A percentile compares a stretch with the other conserved stretches of the same genome.
These are phyloP conservation scores for Apostichopus californicus DNA, from an alignment of 35 echinoderm and acorn worm species.

Conservation along the genomic window DNA sequence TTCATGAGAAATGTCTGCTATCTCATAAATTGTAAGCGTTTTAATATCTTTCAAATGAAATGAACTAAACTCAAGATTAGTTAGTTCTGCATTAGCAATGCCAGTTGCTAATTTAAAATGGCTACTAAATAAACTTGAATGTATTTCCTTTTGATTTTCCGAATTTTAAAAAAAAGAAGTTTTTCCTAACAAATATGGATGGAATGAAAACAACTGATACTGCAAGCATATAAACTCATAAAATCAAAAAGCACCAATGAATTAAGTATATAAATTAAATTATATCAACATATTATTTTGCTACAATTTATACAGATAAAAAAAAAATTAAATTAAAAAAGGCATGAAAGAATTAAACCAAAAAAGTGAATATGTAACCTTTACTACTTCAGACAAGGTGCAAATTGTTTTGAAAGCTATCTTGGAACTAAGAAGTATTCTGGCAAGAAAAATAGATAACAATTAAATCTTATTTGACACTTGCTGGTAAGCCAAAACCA, in stretches of 20 bases:
- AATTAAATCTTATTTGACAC: neutral
- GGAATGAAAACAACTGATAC: too few relatives aligned
- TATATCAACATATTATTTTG: neutral
- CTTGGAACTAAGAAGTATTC: neutral
- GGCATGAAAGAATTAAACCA: neutral
- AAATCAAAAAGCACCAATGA: neutral
- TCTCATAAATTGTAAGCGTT: too few relatives aligned
- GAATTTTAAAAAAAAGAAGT: too few relatives aligned
- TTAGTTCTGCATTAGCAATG: too few relatives aligned
- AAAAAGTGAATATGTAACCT: neutral
- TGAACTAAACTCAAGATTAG: too few relatives aligned
- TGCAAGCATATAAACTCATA: neutral
- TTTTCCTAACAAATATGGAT: too few relatives aligned
- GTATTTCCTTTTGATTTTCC: too few relatives aligned
- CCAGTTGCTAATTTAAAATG: too few relatives aligned
- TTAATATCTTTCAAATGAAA: too few relatives aligned
- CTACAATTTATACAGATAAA: neutral
- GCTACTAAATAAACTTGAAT: too few relatives aligned
- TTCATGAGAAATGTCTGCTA: too few relatives aligned
- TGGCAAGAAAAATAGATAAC: neutral
- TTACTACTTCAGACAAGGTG: neutral
- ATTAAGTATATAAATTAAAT: neutral
- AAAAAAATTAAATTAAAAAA: neutral
- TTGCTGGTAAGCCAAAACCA: too few relatives aligned
- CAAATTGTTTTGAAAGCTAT: conserved; percentile 18